Base-by-base conservation (phyloP, 2,888 invertebrate species). In the Actias luna region DNA sequence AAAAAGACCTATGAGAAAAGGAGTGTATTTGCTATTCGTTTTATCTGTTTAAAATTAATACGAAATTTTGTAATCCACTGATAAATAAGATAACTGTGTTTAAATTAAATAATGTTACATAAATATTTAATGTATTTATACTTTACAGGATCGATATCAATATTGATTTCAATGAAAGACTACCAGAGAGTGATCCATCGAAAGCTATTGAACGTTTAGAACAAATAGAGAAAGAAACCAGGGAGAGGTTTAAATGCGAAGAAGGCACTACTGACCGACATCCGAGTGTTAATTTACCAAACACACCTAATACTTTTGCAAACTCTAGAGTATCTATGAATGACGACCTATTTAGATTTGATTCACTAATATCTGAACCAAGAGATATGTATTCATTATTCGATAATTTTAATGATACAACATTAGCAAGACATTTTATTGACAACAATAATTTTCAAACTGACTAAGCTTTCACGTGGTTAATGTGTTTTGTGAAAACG, bases 181-280 rank as follows among this genome's bases (percentile, higher is more conserved):
- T 83, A 0, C 69, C 73, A 65, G 79, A 77, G 52, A 72, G 73
- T 16, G 91, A 92, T 69, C 76, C 91, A 0, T 69, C 79, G 1
- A 76, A 79, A 67, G 87, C 85, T 1, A 80, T 92, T n/a, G 89
- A 91, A 27, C 83, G 88, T 5, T 74, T 92, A 52, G 92, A 92
- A 63, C 79, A 78, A 72, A 92, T 92, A 57, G 92, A 92, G 69
- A 85, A 74, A 39, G 92, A 91, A 69, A 92, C 92, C 0, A 76
- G 69, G 57, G 83, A 85, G 46, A 78, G 92, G n/a, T 71, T 84
- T 8, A 80, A 80, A 62, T 70, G 75, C 27, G 80, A 76, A 59
- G 64, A 70, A 18, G 62, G 63, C 25, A 7, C 18, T 55, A 67
- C 63, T 18, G 29, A 57, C 27, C 64, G 63, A 39, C 22, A 31